Base-by-base conservation (phyloP, 2,797 vertebrate genomes). In the Sebastes aleutianus region DNA sequence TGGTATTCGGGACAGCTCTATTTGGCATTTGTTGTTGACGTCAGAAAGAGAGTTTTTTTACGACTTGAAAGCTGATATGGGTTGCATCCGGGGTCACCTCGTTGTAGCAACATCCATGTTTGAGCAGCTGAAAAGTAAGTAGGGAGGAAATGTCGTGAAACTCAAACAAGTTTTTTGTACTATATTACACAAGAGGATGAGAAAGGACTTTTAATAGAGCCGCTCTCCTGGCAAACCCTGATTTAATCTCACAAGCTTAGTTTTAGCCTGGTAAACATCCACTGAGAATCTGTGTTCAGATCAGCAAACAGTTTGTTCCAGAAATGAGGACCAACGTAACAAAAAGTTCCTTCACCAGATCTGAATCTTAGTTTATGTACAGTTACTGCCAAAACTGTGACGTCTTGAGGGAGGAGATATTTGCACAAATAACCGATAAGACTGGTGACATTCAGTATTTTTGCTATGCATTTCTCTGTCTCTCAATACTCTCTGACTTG, bases 251-350 rank as follows among this genome's bases (percentile, higher is more conserved):
- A 62, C 12, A 4, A 47, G 57, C 27, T 73, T 62, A 62, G 43
- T 54, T 83, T 70, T 29, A 50, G 34, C 22, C 36, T 29, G 63
- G 14, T 64, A 73, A 78, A 69, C 32, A 78, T 62, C 63, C 56
- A 61, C 56, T 26, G 31, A 53, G 31, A 67, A 31, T 53, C 11
- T 6, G 14, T 72, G 53, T 36, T 64, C 47, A 39, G 31, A 80
- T 68, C 43, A 67, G 9, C 56, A 61, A 16, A 65, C 54, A 26
- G 24, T 66, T 56, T 67, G 24, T 31, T 76, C 57, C 43, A 29
- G 24, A 62, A 50, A 63, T 16, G 31, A 7, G 36, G 3, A 27
- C 66, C 68, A 47, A 32, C 14, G 50, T 8, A 47, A 59, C 61
- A 6, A 14, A 65, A 65, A 18, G 47, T n/a, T 4, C 20, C 8